A percentile compares a stretch with the other conserved stretches of the same genome.
These are phyloP conservation scores for Spea bombifrons DNA, from an alignment of 2,113 vertebrate species.

Conservation along the genomic window DNA sequence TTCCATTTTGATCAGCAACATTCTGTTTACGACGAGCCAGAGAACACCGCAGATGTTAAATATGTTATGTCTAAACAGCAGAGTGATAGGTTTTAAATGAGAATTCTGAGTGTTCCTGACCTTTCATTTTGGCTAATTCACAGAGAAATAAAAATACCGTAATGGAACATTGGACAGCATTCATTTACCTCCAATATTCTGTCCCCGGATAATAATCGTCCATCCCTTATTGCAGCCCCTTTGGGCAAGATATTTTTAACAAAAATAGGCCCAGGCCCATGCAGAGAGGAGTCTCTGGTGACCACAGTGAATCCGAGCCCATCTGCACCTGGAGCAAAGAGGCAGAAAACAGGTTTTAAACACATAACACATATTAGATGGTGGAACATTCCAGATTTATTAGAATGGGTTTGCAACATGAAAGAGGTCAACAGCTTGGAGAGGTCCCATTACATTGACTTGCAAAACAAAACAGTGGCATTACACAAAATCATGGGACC, in stretches of 20 bases:
- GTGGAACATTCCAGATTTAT: too few species aligned
- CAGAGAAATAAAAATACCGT: not conserved
- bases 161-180: not conserved
- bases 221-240: constrained; percentile 93
- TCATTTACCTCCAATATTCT: constrained; percentile 86
- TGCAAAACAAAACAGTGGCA: too few species aligned
- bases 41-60: constrained; percentile 3
- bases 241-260: constrained; percentile 96
- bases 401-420: too few species aligned
- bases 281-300: constrained; percentile 91
- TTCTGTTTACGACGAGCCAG: not conserved
- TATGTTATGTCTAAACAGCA: not conserved
- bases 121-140: not conserved
- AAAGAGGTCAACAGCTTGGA: too few species aligned
- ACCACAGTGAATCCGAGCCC: constrained; percentile 97
- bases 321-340: constrained; percentile 75
- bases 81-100: constrained; percentile 17
- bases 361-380: too few species aligned
- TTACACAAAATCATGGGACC: too few species aligned
- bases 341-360: too few species aligned
- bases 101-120: constrained; percentile 9
- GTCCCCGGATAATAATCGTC: constrained; percentile 92
- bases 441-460: too few species aligned
- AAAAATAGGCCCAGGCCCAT: constrained; percentile 89
- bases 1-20: constrained; percentile 4